phyloP scores from a whole-genome alignment of 2,797 vertebrate genomes.

The Sebastes elongatus region DNA sequence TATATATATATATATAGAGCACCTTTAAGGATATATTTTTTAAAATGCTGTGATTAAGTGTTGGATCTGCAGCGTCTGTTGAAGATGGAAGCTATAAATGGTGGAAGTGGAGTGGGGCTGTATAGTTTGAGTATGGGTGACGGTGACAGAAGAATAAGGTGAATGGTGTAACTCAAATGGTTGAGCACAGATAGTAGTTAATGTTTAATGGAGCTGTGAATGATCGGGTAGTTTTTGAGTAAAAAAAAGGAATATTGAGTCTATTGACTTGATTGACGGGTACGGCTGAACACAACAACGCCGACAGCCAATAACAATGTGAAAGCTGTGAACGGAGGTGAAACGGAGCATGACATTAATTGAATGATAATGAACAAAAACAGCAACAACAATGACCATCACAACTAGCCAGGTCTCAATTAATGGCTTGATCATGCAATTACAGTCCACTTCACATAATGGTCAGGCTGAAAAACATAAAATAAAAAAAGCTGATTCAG shows the following conservation, averaged over 20 bases:
- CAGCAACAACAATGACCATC: neutral
- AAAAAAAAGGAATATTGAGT: neutral
- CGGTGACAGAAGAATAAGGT: neutral
- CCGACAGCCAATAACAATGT: neutral
- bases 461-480: neutral
- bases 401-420: neutral
- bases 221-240: neutral
- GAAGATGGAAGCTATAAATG: neutral
- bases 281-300: neutral
- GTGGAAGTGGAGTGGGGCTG: neutral
- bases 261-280: neutral
- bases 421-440: neutral
- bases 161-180: neutral
- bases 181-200: neutral
- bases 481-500: conserved; percentile 7
- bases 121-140: neutral
- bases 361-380: neutral
- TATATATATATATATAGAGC: too few relatives aligned
- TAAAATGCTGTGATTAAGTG: neutral
- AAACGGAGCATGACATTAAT: neutral
- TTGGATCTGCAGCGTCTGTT: neutral
- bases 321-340: neutral
- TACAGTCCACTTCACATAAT: neutral
- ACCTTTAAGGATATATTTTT: neutral
- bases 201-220: neutral